Evolutionary conservation across 2,888 invertebrate species (phyloP).

Genomic region (Drosophila yooni): DNA sequence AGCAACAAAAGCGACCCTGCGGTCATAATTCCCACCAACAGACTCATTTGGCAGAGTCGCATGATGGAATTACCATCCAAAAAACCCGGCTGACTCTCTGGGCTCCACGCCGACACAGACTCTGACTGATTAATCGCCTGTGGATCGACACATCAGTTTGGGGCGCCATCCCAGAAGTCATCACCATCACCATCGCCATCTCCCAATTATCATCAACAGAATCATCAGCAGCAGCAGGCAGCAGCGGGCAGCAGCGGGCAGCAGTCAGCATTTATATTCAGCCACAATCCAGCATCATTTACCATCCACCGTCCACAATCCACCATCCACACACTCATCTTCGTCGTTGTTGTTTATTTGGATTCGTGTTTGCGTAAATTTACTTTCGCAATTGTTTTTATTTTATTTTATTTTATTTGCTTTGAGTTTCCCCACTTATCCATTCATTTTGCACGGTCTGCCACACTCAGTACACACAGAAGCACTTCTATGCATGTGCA

Average conservation of each 20-base stretch:
- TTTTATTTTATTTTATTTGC: slow-evolving; percentile 25
- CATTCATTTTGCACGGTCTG: slow-evolving; percentile 9
- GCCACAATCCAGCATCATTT: neutral
- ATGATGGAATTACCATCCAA: slow-evolving; percentile 44
- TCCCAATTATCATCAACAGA: slow-evolving; percentile 17
- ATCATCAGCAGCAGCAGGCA: slow-evolving; percentile 16
- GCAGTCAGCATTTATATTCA: slow-evolving; percentile 22
- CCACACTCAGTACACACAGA: neutral
- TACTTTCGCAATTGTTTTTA: slow-evolving; percentile 34
- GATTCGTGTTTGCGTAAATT: slow-evolving; percentile 55
- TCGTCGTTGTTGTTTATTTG: slow-evolving; percentile 61
- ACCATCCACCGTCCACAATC: neutral
- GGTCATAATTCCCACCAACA: slow-evolving; percentile 73
- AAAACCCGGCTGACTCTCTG: neutral
- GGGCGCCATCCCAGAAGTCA: slow-evolving; percentile 49
- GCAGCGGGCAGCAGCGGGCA: slow-evolving; percentile 12
- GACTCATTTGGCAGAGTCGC: slow-evolving; percentile 21
- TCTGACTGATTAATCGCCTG: slow-evolving; percentile 67
- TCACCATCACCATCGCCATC: slow-evolving; percentile 7
- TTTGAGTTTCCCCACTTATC: slow-evolving; percentile 7
- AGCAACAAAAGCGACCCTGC: slow-evolving; percentile 72
- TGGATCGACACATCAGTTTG: slow-evolving; percentile 37
- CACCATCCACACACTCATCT: slow-evolving; percentile 20
- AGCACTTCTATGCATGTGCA: neutral
- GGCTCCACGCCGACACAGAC: neutral